phyloP scores from a whole-genome alignment of 2,797 vertebrate species.

The Chlorospingus semifuscus region DNA sequence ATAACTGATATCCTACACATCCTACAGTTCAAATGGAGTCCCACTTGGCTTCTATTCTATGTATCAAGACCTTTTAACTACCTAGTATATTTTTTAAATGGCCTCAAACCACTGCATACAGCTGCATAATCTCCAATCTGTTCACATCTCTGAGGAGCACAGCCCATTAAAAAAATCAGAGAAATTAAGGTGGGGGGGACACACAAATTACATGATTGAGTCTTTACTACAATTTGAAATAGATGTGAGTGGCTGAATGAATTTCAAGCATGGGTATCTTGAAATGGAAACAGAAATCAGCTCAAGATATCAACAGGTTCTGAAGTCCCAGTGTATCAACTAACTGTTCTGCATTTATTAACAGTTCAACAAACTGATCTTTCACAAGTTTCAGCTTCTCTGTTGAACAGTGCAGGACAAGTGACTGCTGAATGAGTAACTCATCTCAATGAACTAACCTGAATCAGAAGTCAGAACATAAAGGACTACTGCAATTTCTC shows the following conservation, averaged over 20 bases:
- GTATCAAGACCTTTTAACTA: neutral
- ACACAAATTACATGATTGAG: neutral
- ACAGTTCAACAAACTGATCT: neutral
- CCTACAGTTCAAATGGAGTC: neutral
- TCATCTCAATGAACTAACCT: neutral
- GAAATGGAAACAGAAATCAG: neutral
- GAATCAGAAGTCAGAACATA: neutral
- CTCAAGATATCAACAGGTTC: neutral
- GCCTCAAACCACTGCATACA: neutral
- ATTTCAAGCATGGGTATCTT: neutral
- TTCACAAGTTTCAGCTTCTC: neutral
- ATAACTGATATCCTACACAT: neutral
- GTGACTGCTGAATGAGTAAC: neutral
- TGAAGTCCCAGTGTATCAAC: neutral
- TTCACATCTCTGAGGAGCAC: neutral
- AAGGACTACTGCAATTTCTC: neutral
- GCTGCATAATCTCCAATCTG: neutral
- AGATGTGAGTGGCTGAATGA: fast-evolving
- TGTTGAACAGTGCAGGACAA: neutral
- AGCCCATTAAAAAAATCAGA: neutral
- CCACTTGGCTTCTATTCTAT: neutral
- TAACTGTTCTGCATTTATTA: neutral
- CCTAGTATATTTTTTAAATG: neutral
- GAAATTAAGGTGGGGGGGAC: neutral
- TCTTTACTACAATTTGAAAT: neutral